phyloP scores from a whole-genome alignment of 2,113 vertebrate genomes.

The Vulpes vulpes region DNA sequence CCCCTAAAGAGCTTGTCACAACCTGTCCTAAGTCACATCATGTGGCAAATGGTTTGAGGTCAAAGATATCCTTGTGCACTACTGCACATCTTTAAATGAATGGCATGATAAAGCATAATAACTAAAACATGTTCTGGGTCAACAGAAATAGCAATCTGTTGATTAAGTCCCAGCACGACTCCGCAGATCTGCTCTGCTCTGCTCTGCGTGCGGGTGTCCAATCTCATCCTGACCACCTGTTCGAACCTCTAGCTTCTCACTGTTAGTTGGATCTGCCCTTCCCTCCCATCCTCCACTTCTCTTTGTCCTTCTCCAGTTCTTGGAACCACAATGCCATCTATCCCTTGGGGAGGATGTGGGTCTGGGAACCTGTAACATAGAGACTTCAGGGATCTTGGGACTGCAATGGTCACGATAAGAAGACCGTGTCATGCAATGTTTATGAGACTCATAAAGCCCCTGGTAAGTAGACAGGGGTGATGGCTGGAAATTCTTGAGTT shows the following conservation, averaged over 20 bases:
- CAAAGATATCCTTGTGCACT: neutral
- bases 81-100: neutral
- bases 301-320: neutral
- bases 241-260: neutral
- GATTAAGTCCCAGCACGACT: neutral
- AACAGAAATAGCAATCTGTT: no score
- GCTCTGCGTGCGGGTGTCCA: rapidly evolving
- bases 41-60: neutral
- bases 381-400: neutral
- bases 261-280: no score
- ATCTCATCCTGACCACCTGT: rapidly evolving
- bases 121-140: neutral
- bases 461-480: neutral
- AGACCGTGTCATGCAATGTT: neutral
- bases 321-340: neutral
- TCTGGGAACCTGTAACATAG: neutral
- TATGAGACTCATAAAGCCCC: neutral
- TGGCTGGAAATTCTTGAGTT: neutral
- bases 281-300: no score
- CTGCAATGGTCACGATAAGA: neutral
- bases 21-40: neutral
- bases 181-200: neutral
- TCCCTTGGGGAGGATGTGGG: neutral
- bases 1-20: neutral
- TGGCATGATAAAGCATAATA: neutral